Evolutionary conservation across 2,113 vertebrate species (phyloP), one percentile per base, ranked within the genome.

Genomic region (Strigops habroptila): DNA sequence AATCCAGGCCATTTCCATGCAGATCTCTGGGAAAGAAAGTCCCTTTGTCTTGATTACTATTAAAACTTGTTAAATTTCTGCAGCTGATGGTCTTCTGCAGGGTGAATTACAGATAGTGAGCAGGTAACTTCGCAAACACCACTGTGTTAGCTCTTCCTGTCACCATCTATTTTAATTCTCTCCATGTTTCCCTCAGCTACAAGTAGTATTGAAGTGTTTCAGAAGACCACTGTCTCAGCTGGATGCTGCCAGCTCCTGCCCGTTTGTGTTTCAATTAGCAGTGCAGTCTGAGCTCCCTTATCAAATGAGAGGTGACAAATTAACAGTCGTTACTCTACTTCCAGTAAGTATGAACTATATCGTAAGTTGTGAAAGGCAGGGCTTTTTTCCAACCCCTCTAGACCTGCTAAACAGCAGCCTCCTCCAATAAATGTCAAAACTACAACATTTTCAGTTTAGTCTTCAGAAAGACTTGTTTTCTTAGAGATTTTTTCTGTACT

Each of bases 391-490:
- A 89, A n/a, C 63, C 41, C 64, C 64, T 89, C 55, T 24, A 78
- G 79, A 91, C 83, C 76, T 87, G 44, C 76, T 75, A 41, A 35
- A 68, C 17, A n/a, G 88, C 62, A 94, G 91, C 81, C 69, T 92
- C 55, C 2, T 65, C 88, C 68, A 81, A 51, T 85, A 83, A 81
- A 62, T 23, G 53, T 88, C 95, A 95, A 12, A 10, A 14, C n/a
- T 43, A 53, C 67, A 51, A 22, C 14, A 23, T 46, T 52, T 95
- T 96, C 52, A 62, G 31, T 85, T 92, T 91, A 90, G 82, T 60
- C 79, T 96, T 96, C 91, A 88, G 73, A 92, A 96, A 90, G 46
- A 82, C 70, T 75, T 90, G 51, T 94, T 97, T 97, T 88, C 88
- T 82, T 78, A 93, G 75, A 81, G 55, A 44, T 59, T 82, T 79